phyloP scores from a whole-genome alignment of 2,888 invertebrate species.

The Apamea crenata region DNA sequence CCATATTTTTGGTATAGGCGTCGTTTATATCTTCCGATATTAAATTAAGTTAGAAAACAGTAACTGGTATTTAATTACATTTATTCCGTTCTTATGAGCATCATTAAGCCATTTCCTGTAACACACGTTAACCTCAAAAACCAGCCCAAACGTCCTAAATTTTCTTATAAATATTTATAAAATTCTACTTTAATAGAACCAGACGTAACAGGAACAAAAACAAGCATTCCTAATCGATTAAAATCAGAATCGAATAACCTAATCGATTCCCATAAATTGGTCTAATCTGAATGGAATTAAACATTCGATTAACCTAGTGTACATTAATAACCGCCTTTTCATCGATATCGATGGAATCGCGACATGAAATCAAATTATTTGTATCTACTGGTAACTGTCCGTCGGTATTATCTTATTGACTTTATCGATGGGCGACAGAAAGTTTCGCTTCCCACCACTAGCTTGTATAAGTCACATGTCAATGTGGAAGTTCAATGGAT shows the following conservation, averaged over 20 bases:
- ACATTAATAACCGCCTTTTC: conserved; percentile 73
- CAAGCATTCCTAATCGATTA: conserved; percentile 55
- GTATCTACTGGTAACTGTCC: conserved; percentile 77
- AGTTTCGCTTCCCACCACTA: conserved; percentile 72
- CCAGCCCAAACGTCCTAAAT: conserved; percentile 6
- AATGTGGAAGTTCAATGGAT: conserved; percentile 65
- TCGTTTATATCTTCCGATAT: neutral
- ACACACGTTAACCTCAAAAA: conserved; percentile 28
- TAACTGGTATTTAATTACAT: conserved; percentile 23
- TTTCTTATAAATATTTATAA: conserved; percentile 56
- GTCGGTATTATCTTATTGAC: conserved; percentile 82
- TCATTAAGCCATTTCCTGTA: conserved; percentile 47
- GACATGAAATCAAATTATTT: conserved; percentile 78
- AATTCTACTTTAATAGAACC: conserved; percentile 23
- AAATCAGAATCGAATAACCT: conserved; percentile 62
- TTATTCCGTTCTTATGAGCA: conserved; percentile 18
- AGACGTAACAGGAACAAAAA: conserved; percentile 43
- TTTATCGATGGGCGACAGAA: conserved; percentile 81
- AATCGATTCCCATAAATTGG: conserved; percentile 62
- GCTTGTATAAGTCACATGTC: conserved; percentile 70
- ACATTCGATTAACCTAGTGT: conserved; percentile 73
- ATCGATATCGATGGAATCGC: conserved; percentile 77
- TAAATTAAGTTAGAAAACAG: neutral
- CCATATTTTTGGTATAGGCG: neutral
- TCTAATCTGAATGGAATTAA: conserved; percentile 59